Evolutionary conservation across 2,113 vertebrate genomes (phyloP), one percentile per base, ranked within the genome.

Genomic region (Bagarius yarrelli): DNA sequence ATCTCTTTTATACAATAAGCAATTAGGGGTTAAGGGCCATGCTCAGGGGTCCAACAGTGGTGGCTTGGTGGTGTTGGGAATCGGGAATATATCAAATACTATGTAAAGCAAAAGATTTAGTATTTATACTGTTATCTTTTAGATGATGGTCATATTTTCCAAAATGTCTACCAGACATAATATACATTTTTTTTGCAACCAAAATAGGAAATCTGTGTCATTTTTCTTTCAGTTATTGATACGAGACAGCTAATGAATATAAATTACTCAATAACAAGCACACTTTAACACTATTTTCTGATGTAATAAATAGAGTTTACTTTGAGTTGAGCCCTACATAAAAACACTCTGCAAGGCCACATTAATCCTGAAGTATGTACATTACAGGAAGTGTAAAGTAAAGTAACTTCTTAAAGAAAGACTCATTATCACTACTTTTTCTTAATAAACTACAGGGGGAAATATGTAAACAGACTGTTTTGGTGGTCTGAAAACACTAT

Each of bases 321-420:
- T 18, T 34, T 25, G 34, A 4, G 9, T 50, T 57, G 63, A 44
- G 16, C 23, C 59, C 18, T 30, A 3, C 71, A 36, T 25, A 16
- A 53, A 47, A 70, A n/a, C 75, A 80, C 53, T 87, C 86, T 90
- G 88, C 72, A 85, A 78, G 78, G 85, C 87, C 85, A 88, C 87
- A 81, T 83, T 85, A 88, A 88, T 83, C 88, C 89, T 83, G 87
- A 81, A 87, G 70, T 83, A 73, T n/a, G n/a, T n/a, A n/a, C 85
- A 84, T 88, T 78, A 80, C 36, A 56, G 86, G 84, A 83, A 5
- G 47, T 50, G 47, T 50, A 50, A 12, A 23, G 61, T 34, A 64
- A 64, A 32, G 21, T 18, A 44, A n/a, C 21, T 40, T 69, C 21
- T n/a, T 21, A 12, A 23, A 13, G 9, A 70, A 50, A n/a, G 36